Conservation (phyloP, 2,113 vertebrate genomes). For the Gasterosteus aculeatus region DNA sequence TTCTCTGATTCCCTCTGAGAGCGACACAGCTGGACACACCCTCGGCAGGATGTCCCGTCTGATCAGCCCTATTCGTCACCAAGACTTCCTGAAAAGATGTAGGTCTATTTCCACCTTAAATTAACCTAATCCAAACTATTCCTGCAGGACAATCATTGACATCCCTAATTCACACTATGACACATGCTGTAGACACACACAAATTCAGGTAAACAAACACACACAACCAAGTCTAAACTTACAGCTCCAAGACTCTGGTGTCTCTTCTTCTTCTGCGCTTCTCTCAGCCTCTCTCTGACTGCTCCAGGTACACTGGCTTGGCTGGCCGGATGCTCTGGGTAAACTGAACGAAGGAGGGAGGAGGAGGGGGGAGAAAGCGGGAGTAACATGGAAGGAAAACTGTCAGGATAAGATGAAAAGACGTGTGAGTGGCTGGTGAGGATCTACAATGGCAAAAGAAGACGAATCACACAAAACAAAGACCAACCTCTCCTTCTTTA, state of each 20-base stretch:
- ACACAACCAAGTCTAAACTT: conserved; percentile 32
- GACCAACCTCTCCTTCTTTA: conserved; percentile 80
- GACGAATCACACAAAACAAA: conserved; percentile 15
- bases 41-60: neutral
- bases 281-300: conserved; percentile 85
- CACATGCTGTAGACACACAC: neutral
- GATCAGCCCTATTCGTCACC: neutral
- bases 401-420: neutral
- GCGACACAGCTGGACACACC: neutral
- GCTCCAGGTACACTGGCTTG: conserved; percentile 80
- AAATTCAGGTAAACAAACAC: neutral
- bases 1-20: neutral
- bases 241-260: conserved; percentile 67
- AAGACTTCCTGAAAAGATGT: neutral
- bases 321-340: conserved; percentile 76
- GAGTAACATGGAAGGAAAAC: neutral
- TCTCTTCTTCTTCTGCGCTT: conserved; percentile 41
- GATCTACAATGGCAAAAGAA: neutral
- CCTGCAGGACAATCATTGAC: neutral
- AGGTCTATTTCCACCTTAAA: neutral
- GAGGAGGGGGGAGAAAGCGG: neutral
- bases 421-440: neutral
- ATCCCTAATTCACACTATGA: neutral
- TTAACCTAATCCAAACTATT: neutral
- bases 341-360: conserved; percentile 55